Evolutionary conservation across 2,888 invertebrate genomes (phyloP).

Genomic region (Leptura quadrifasciata): DNA sequence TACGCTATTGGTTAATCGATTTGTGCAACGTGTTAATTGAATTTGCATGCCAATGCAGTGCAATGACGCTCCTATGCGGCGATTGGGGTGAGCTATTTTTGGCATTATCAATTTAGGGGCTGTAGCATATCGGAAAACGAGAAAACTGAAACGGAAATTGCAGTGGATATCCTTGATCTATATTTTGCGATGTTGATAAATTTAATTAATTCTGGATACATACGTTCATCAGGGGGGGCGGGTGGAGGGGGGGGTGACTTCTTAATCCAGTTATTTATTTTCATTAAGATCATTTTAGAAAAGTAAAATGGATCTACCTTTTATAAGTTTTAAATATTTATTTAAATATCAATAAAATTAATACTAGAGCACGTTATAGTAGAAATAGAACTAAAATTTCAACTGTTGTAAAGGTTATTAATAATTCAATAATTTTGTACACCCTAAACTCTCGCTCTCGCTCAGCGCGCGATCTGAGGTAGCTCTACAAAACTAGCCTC

Average conservation of each 20-base stretch:
- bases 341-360: too few species aligned
- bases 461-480: too few species aligned
- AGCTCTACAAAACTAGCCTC: too few species aligned
- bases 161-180: conserved; percentile 43
- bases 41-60: conserved; percentile 33
- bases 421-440: too few species aligned
- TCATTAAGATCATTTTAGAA: too few species aligned
- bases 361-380: too few species aligned
- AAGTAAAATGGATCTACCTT: too few species aligned
- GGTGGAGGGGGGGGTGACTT: not conserved
- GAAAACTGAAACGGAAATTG: conserved; percentile 47
- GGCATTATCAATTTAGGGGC: conserved; percentile 36
- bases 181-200: conserved; percentile 26
- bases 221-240: too few species aligned
- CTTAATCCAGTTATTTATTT: not conserved
- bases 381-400: too few species aligned
- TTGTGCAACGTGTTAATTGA: conserved; percentile 33
- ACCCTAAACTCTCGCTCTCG: too few species aligned
- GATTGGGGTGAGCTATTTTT: conserved; percentile 30
- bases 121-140: conserved; percentile 33
- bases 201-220: conserved; percentile 38
- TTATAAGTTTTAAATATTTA: too few species aligned
- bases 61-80: conserved; percentile 27
- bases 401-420: too few species aligned
- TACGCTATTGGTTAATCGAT: conserved; percentile 21